Base-by-base conservation (phyloP, 2,113 vertebrate species). In the Tautogolabrus adspersus region DNA sequence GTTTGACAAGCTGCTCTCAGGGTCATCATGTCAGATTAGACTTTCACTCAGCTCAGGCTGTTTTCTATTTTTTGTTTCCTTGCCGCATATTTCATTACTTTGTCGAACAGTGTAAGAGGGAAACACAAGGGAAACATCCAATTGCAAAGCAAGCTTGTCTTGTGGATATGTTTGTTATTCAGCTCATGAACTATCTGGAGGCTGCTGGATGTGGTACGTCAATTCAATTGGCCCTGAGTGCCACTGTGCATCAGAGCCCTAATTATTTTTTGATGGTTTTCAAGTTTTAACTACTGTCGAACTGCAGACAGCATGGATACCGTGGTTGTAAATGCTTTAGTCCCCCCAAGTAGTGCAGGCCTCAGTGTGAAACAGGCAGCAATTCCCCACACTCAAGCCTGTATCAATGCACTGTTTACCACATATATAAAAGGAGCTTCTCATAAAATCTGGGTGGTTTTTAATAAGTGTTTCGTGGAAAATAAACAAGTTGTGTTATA, bases 111-210 rank as follows among this genome's bases (percentile, higher is more conserved):
- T 86, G 84, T 77, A 30, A 52, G 76, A 72, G 69, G 77, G 71
- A 64, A 88, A 85, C 75, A 84, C 75, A 87, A 84, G 82, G 73
- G 87, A 89, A 86, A 89, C 89, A 87, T 91, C 83, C 81, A 84
- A 77, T 81, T 75, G 86, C 86, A 88, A 81, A 82, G 75, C 86
- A 87, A 87, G 89, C 91, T 87, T 88, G 89, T 89, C 81, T 88
- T 84, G 89, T 90, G 89, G 70, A 88, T 85, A 89, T 92, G 89
- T 90, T 93, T 93, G 89, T 90, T 92, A 93, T 93, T 93, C 91
- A 93, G 90, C 88, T 93, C 92, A 92, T 82, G 92, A 86, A 55
- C 89, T 87, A 86, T 90, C 86, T 68, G 83, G 92, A 90, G 88
- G 87, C 91, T 91, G 88, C 91, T 93, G 88, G 86, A 92, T 93